Percentiles rank a stretch among this genome's conserved stretches.
Conservation (phyloP, 2,113 vertebrate genomes). For the Silurus meridionalis region DNA sequence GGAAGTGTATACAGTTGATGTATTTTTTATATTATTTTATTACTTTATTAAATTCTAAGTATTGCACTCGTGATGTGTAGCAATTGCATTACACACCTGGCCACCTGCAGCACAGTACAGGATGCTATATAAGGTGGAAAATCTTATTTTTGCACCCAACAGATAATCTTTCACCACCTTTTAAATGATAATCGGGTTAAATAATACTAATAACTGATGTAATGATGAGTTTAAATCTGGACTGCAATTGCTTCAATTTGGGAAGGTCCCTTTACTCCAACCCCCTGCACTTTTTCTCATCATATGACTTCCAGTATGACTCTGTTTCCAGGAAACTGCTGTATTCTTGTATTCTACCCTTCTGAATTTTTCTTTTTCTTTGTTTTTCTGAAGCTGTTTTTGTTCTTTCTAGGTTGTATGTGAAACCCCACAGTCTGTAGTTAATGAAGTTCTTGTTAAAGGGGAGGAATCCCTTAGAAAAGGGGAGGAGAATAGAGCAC, state of each 20-base stretch:
- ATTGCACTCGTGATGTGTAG: background rate
- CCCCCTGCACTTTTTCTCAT: background rate
- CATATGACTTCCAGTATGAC: background rate
- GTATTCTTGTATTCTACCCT: background rate
- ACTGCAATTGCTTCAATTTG: constrained; percentile 2
- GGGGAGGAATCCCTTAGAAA: constrained; percentile 67
- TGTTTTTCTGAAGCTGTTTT: background rate
- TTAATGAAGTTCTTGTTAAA: constrained; percentile 70
- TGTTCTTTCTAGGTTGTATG: constrained; percentile 60
- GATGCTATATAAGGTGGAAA: background rate
- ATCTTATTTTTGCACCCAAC: background rate
- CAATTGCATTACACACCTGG: too few relatives aligned
- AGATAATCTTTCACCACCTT: background rate
- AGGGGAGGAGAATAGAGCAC: constrained; percentile 68
- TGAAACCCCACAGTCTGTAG: constrained; percentile 65
- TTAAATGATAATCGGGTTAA: background rate
- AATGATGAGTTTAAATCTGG: background rate
- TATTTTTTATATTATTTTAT: background rate
- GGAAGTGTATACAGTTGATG: background rate
- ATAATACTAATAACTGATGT: background rate
- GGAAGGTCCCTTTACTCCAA: background rate
- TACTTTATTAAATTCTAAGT: background rate
- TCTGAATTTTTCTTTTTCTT: background rate
- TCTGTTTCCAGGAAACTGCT: background rate
- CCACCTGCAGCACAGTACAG: background rate